phyloP scores from a whole-genome alignment of 2,797 vertebrate genomes.

The Eospalax fontanierii region DNA sequence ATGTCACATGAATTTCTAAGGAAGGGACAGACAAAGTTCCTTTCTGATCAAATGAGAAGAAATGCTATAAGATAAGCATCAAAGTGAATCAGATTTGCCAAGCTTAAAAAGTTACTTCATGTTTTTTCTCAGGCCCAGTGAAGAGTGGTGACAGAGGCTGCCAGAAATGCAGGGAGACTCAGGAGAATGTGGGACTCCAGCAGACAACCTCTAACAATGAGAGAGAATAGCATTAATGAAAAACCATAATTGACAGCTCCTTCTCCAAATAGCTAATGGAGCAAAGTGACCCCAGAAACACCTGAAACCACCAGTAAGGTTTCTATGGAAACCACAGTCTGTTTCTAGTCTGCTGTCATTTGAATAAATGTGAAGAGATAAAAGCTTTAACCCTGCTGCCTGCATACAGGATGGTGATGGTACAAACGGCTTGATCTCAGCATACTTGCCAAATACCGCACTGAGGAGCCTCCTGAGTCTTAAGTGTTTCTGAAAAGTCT shows the following conservation, averaged over 20 bases:
- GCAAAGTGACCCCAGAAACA: conserved; percentile 46
- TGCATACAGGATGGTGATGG: background rate
- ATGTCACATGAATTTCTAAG: background rate
- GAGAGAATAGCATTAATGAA: background rate
- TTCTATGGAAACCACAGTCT: conserved; percentile 79
- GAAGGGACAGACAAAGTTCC: background rate
- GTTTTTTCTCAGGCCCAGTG: background rate
- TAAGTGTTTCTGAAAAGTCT: background rate
- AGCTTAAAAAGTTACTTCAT: background rate
- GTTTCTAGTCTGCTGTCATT: conserved; percentile 62
- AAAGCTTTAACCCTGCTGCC: background rate
- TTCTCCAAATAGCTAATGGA: conserved; percentile 11
- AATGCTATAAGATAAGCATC: background rate
- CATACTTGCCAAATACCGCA: background rate
- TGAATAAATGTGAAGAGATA: conserved; percentile 50
- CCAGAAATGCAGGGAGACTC: background rate
- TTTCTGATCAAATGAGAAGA: conserved; percentile 13
- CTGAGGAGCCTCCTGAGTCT: background rate
- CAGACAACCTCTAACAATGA: background rate
- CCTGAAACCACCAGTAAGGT: conserved; percentile 59
- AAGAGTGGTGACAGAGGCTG: background rate
- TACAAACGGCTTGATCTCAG: conserved; percentile 32
- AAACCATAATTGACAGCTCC: background rate
- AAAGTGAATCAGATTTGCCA: background rate
- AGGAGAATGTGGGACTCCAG: background rate